Percentiles rank a stretch among this genome's conserved stretches.
Conservation (phyloP, 2,113 vertebrate genomes). For the Apeltes quadracus region DNA sequence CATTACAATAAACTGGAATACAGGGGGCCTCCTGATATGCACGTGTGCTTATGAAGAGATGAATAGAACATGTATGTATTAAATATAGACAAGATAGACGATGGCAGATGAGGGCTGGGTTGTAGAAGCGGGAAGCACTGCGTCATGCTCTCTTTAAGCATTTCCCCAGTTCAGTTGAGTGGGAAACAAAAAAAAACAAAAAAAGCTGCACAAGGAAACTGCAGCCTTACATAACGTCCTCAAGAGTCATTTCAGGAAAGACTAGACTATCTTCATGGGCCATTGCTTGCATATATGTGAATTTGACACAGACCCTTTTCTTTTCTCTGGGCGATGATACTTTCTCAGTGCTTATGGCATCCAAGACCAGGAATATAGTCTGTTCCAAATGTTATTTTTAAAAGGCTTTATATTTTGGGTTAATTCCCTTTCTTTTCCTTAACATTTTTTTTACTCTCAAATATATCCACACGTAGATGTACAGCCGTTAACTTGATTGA, state of each 20-base stretch:
- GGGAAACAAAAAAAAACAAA: slow-evolving; percentile 71
- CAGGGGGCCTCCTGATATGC: slow-evolving; percentile 1
- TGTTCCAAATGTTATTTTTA: background rate
- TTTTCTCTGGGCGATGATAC: slow-evolving; percentile 19
- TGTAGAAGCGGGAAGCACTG: slow-evolving; percentile 58
- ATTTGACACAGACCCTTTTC: slow-evolving; percentile 1
- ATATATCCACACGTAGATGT: background rate
- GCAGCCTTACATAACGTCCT: slow-evolving; percentile 69
- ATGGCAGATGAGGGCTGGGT: background rate
- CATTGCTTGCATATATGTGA: slow-evolving; percentile 24
- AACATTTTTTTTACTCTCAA: background rate
- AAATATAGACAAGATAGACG: slow-evolving; percentile 63
- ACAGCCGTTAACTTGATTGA: background rate
- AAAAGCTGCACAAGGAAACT: slow-evolving; percentile 61
- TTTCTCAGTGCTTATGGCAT: background rate
- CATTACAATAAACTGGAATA: slow-evolving; percentile 5
- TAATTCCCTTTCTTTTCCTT: background rate
- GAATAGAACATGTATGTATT: slow-evolving; percentile 59
- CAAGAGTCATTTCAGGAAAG: slow-evolving; percentile 34
- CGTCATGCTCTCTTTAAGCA: slow-evolving; percentile 52
- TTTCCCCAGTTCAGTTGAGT: slow-evolving; percentile 68
- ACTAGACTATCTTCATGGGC: slow-evolving; percentile 27
- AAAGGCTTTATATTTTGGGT: background rate
- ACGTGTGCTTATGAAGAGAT: slow-evolving; percentile 16
- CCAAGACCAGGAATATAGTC: background rate